Percentiles rank a stretch among this genome's conserved stretches.
These are phyloP conservation scores for Plumapathes pennacea DNA, from an alignment of 92 coral and sea anemone species.

Conservation along the genomic window DNA sequence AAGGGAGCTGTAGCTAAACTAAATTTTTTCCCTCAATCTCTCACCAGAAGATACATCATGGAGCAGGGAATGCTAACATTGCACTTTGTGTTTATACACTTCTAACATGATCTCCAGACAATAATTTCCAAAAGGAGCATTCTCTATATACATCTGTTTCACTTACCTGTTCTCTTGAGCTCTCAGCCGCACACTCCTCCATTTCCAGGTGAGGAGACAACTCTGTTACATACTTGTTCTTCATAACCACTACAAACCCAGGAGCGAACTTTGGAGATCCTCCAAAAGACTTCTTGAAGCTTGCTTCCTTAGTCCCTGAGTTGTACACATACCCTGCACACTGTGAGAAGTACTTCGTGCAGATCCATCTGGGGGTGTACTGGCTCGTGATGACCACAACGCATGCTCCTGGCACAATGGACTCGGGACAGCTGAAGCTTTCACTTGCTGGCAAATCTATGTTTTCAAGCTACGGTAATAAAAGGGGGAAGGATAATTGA, in stretches of 20 bases:
- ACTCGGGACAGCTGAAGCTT: conserved; percentile 31
- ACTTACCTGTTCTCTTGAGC: too few relatives aligned
- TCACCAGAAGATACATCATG: too few relatives aligned
- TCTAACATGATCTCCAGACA: too few relatives aligned
- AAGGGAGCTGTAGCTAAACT: too few relatives aligned
- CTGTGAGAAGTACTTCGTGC: conserved; percentile 9
- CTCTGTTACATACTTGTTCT: conserved; percentile 6
- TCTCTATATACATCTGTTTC: too few relatives aligned
- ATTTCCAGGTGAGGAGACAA: conserved; percentile 4
- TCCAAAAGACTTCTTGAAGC: conserved; percentile 21
- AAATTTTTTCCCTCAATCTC: too few relatives aligned
- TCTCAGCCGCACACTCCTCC: conserved; percentile 20
- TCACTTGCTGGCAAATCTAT: conserved; percentile 32
- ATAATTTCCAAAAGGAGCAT: too few relatives aligned
- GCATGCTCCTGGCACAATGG: conserved; percentile 20
- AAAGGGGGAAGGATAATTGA: too few relatives aligned
- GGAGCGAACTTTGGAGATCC: conserved; percentile 34
- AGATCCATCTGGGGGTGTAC: conserved; percentile 3
- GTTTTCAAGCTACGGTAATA: conserved; percentile 57
- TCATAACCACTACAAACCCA: conserved; percentile 28
- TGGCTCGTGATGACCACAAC: conserved; percentile 3
- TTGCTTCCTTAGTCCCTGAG: conserved; percentile 24
- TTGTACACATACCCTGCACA: conserved; percentile 54
- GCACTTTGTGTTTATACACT: too few relatives aligned
- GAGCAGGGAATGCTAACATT: too few relatives aligned